These are phyloP conservation scores for Muschampia staudingeri DNA, from an alignment of 2,888 invertebrate species.

Conservation along the genomic window DNA sequence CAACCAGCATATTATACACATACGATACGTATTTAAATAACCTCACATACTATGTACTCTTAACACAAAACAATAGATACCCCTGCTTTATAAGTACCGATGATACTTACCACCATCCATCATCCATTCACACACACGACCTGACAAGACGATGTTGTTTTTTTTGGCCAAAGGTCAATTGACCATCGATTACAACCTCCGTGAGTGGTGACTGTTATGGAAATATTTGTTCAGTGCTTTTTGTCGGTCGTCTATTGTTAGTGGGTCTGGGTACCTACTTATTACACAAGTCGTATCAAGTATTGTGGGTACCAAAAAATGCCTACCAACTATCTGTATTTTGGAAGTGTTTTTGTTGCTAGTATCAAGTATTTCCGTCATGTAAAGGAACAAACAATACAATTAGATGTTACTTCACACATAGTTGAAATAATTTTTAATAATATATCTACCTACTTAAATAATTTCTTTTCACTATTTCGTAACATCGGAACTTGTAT, in stretches of 20 bases:
- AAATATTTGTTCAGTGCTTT: conserved; percentile 45
- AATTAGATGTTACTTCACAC: too few species aligned
- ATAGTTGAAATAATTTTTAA: too few species aligned
- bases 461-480: too few species aligned
- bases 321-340: too few species aligned
- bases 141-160: conserved; percentile 42
- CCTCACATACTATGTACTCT: not conserved
- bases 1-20: too few species aligned
- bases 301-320: not conserved
- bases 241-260: conserved; percentile 32
- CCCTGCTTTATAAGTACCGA: not conserved
- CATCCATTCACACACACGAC: conserved; percentile 24
- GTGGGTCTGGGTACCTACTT: not conserved
- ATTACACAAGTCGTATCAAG: not conserved
- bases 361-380: not conserved
- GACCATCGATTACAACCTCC: conserved; percentile 25
- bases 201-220: conserved; percentile 43
- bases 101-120: conserved; percentile 34
- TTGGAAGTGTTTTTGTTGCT: too few species aligned
- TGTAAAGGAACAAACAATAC: too few species aligned
- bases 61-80: not conserved
- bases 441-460: too few species aligned
- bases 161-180: conserved; percentile 44
- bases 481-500: not conserved
- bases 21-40: too few species aligned